Percentiles rank a stretch among this genome's conserved stretches.
phyloP scores from a whole-genome alignment of 2,797 vertebrate genomes.

The Poecilia gillii region DNA sequence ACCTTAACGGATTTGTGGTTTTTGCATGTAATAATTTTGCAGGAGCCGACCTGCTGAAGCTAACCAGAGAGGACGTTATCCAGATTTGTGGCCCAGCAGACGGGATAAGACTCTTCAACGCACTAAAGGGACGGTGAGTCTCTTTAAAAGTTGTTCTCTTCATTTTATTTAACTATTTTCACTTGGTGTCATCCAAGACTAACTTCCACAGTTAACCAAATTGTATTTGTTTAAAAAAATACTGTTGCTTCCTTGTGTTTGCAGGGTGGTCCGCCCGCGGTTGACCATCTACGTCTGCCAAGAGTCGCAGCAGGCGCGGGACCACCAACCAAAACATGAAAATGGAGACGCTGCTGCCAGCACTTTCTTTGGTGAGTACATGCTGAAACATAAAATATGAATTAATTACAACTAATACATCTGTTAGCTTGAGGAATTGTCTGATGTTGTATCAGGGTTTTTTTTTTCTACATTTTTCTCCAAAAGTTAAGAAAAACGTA shows the following conservation, averaged over 20 bases:
- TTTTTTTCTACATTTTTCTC: not conserved
- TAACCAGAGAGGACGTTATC: constrained; percentile 96
- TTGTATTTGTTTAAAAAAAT: not conserved
- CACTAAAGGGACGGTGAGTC: constrained; percentile 91
- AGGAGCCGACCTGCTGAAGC: constrained; percentile 94
- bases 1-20: not conserved
- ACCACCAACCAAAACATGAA: constrained; percentile 90
- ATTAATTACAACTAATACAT: not conserved
- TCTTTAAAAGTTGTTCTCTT: not conserved
- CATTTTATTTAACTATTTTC: not conserved
- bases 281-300: constrained; percentile 97
- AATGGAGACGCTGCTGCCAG: constrained; percentile 87
- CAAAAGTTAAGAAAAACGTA: not conserved
- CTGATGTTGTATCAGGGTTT: not conserved
- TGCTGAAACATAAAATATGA: not conserved
- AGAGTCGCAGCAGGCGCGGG: constrained; percentile 89
- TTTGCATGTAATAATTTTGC: not conserved
- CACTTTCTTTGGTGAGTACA: constrained; percentile 90
- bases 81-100: constrained; percentile 98
- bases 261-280: constrained; percentile 91
- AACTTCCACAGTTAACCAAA: not conserved
- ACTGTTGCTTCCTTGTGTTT: constrained; percentile 21
- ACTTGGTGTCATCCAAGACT: too few relatives aligned
- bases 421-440: not conserved
- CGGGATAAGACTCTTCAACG: constrained; percentile 95